Evolutionary conservation across 2,113 vertebrate species (phyloP).

Genomic region (Pelecanus crispus): DNA sequence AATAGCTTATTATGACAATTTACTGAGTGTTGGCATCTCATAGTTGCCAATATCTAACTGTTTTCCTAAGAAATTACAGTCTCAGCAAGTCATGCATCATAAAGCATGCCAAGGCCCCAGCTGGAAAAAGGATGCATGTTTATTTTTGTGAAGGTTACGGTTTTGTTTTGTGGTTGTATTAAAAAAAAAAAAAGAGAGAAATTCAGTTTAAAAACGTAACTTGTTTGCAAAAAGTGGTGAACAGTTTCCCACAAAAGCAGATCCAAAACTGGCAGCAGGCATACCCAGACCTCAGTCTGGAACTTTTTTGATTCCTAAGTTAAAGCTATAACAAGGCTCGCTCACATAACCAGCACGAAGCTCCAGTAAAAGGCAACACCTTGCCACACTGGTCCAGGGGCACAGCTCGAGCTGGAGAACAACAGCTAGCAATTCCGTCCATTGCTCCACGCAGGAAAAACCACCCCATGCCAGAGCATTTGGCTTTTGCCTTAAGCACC

Average conservation of each 20-base stretch:
- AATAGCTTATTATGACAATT: neutral
- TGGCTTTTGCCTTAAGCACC: neutral
- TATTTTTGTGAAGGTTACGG: neutral
- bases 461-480: fast-evolving
- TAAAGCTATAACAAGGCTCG: neutral
- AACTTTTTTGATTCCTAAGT: neutral
- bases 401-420: neutral
- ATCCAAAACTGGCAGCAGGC: neutral
- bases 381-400: neutral
- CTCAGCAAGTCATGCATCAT: neutral
- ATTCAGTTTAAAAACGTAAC: neutral
- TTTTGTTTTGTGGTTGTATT: neutral
- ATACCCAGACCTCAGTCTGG: neutral
- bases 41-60: neutral
- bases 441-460: neutral
- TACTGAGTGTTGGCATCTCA: neutral
- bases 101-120: neutral
- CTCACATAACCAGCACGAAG: neutral
- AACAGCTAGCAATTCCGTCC: neutral
- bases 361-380: neutral
- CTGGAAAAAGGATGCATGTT: neutral
- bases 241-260: neutral
- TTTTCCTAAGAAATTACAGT: neutral
- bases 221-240: neutral
- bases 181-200: neutral